phyloP scores from a whole-genome alignment of 2,113 vertebrate species.

The Cyphomyrus plagiostoma region DNA sequence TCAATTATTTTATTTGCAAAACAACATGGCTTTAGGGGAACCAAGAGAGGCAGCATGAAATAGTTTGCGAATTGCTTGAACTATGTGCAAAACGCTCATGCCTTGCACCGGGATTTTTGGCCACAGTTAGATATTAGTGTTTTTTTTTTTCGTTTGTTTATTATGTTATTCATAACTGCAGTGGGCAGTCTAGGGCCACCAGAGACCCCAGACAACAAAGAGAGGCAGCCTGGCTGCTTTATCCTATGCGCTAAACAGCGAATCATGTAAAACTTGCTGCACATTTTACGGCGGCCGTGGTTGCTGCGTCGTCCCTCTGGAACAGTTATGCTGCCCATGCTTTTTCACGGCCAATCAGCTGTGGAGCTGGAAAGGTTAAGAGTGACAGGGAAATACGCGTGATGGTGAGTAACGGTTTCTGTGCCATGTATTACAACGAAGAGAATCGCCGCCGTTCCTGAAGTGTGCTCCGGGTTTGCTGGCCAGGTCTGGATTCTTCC shows the following conservation, averaged over 20 bases:
- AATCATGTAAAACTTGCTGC: background rate
- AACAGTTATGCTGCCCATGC: background rate
- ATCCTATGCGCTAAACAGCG: background rate
- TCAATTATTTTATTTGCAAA: background rate
- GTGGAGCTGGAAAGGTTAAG: background rate
- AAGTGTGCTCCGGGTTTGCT: constrained; percentile 25
- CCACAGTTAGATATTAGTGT: background rate
- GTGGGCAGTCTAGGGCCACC: background rate
- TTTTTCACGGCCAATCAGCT: background rate
- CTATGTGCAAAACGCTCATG: background rate
- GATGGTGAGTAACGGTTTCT: background rate
- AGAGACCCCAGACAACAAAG: background rate
- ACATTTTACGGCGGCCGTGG: background rate
- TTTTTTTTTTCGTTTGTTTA: background rate
- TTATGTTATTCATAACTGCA: background rate
- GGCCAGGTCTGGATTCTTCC: constrained; percentile 31
- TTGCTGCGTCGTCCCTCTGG: background rate
- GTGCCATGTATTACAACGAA: constrained; percentile 16
- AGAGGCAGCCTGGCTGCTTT: background rate
- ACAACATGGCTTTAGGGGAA: background rate
- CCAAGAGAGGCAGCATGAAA: background rate
- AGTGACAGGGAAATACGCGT: background rate
- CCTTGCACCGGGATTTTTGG: background rate
- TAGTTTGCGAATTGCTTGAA: background rate
- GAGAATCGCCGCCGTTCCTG: constrained; percentile 21